phyloP scores from a whole-genome alignment of 2,113 vertebrate species.

The Sceloporus tristichus region DNA sequence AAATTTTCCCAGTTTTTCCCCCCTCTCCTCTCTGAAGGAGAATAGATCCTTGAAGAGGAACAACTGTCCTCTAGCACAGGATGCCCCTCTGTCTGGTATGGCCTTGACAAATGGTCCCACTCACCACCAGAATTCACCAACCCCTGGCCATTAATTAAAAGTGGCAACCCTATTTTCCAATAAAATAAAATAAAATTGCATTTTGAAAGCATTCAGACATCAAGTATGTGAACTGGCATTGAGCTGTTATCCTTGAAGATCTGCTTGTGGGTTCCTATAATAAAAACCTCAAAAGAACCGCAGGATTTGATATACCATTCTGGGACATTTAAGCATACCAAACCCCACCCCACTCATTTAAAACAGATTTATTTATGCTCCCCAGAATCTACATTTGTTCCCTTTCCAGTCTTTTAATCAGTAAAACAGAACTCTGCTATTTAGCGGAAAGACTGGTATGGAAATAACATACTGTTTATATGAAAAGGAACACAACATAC shows the following conservation, averaged over 20 bases:
- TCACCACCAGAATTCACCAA: not conserved
- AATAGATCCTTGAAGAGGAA: too few relatives aligned
- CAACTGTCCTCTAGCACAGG: too few relatives aligned
- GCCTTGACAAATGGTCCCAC: not conserved
- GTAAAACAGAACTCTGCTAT: not conserved
- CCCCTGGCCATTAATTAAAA: not conserved
- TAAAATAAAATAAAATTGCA: not conserved
- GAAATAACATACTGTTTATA: not conserved
- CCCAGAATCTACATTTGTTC: not conserved
- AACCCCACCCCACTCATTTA: not conserved
- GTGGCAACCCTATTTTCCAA: not conserved
- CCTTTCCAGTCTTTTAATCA: not conserved
- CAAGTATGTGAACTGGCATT: not conserved
- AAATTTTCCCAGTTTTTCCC: too few relatives aligned
- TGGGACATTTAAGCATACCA: not conserved
- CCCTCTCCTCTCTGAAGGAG: too few relatives aligned
- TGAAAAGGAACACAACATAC: not conserved
- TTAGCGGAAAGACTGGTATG: not conserved
- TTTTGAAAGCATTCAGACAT: not conserved
- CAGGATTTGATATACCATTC: not conserved
- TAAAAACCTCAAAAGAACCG: not conserved
- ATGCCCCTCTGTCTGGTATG: too few relatives aligned
- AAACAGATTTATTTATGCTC: not conserved
- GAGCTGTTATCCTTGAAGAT: not conserved
- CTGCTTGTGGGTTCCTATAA: not conserved